A percentile compares a stretch with the other conserved stretches of the same genome.
These are phyloP conservation scores for Jacana jacana DNA, from an alignment of 2,113 vertebrate species.

Conservation along the genomic window DNA sequence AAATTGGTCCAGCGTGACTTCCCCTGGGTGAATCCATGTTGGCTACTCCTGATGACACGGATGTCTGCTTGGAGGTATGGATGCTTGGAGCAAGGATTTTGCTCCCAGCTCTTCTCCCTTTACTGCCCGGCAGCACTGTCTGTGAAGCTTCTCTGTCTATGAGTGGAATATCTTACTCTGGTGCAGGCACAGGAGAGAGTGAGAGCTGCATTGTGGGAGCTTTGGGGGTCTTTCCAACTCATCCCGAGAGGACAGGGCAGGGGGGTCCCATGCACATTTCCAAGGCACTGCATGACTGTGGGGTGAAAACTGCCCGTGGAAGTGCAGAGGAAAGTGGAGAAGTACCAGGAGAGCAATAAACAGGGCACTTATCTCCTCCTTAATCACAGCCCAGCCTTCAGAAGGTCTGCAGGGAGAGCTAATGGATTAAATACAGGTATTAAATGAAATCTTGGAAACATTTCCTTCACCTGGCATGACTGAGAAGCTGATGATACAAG, in stretches of 20 bases:
- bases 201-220: neutral
- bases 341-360: conserved; percentile 34
- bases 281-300: neutral
- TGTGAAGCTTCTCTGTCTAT: neutral
- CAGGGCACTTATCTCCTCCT: conserved; percentile 17
- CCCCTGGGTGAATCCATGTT: neutral
- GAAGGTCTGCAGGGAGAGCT: conserved; percentile 27
- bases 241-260: neutral
- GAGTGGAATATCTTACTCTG: neutral
- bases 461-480: conserved; percentile 38
- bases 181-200: neutral
- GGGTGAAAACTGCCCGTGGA: neutral
- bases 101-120: neutral
- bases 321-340: neutral
- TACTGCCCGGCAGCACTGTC: neutral
- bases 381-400: conserved; percentile 23
- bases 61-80: neutral
- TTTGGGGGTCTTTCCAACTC: neutral
- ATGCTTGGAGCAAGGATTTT: neutral
- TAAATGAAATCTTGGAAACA: conserved; percentile 49
- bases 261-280: neutral
- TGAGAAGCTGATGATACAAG: neutral
- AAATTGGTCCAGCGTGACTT: neutral
- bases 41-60: neutral
- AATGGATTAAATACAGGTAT: conserved; percentile 58